Conservation (phyloP, 1,140 invertebrate genomes). For the Teleogryllus occipitalis region DNA sequence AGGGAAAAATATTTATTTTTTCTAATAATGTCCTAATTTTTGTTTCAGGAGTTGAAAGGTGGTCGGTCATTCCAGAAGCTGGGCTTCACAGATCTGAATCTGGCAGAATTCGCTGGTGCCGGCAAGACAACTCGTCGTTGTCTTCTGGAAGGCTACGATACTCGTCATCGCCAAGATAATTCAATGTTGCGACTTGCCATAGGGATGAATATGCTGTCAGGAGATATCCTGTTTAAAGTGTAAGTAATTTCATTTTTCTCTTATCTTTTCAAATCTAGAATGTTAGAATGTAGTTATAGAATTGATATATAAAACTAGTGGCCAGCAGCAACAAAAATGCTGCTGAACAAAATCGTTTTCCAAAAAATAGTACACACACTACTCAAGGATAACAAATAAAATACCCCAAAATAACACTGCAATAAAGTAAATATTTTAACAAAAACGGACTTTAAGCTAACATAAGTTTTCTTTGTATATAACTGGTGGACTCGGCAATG, state of each 20-base stretch:
- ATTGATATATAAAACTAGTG: too few species aligned
- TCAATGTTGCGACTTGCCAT: conserved; percentile 87
- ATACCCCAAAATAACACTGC: too few species aligned
- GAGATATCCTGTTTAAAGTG: conserved; percentile 97
- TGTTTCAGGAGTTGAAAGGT: conserved; percentile 64
- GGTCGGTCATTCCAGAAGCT: conserved; percentile 90
- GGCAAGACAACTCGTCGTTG: conserved; percentile 74
- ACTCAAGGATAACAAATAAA: too few species aligned
- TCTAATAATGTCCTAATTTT: conserved; percentile 12
- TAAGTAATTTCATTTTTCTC: conserved; percentile 33
- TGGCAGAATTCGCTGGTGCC: conserved; percentile 93
- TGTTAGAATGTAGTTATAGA: too few species aligned
- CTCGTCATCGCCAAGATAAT: conserved; percentile 85
- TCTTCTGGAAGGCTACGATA: conserved; percentile 90
- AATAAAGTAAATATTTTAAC: too few species aligned
- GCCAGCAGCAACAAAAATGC: too few species aligned
- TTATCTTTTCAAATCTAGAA: too few species aligned
- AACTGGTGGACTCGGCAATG: too few species aligned
- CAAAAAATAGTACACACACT: too few species aligned
- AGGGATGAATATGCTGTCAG: conserved; percentile 86
- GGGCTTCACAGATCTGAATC: conserved; percentile 92
- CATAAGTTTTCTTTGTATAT: too few species aligned
- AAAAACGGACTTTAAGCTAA: too few species aligned
- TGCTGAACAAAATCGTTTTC: too few species aligned
- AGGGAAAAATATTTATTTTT: not conserved